Evolutionary conservation across 2,113 vertebrate species (phyloP), one percentile per base, ranked within the genome.

Genomic region (Cichladusa arquata): DNA sequence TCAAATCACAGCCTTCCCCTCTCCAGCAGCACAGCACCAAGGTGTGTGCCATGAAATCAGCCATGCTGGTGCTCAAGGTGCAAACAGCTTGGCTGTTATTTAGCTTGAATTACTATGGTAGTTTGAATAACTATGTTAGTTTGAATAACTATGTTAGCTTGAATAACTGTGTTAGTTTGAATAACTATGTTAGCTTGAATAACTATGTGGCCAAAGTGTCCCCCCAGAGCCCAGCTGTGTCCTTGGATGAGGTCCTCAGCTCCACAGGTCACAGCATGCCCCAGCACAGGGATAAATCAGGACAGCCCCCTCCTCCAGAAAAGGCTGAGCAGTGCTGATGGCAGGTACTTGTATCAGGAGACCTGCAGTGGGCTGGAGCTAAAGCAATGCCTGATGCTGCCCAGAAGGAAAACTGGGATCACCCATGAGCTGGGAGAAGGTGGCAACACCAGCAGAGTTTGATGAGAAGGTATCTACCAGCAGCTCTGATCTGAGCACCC

Each of bases 201-300:
- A 45, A 45, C 44, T 20, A 45, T 3, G 12, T 36, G 36, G 26
- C 10, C 71, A 22, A 64, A 6, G 40, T 1, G 5, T 73, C 17
- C 67, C 54, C 25, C 14, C 48, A 20, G 29, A 72, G 61, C 34
- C 51, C 1, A 0, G 6, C 0, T 1, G 6, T 65, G 62, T 56
- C 57, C 57, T 65, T 28, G 84, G 74, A 28, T n/a, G 60, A 51
- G 31, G 23, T 16, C 4, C 45, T 62, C 29, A 28, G 33, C 6
- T 28, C 66, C 76, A 48, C 48, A 31, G 79, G 44, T 31, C 61
- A 38, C 19, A 42, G 2, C 2, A 10, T 45, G 45, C 6, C 44
- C 53, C 6, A 3, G 51, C 25, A 58, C 20, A 8, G 40, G 36
- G 67, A 23, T 19, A n/a, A 40, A 77, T 19, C 42, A 42, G 47